Percentiles rank a stretch among this genome's conserved stretches.
These are phyloP conservation scores for Galeruca laticollis DNA, from an alignment of 2,888 invertebrate species.

Conservation along the genomic window DNA sequence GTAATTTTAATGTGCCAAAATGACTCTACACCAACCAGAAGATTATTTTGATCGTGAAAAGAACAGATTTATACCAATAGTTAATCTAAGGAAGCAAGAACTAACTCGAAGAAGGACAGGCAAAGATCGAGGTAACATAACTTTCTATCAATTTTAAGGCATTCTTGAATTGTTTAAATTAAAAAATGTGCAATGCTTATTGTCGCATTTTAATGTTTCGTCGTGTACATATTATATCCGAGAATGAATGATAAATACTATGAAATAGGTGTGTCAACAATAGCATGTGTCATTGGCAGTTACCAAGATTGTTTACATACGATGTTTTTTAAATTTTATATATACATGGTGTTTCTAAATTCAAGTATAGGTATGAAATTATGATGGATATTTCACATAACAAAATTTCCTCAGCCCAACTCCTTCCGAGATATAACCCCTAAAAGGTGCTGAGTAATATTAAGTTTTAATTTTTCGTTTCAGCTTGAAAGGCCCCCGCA, in stretches of 20 bases:
- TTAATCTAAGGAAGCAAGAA: constrained; percentile 17
- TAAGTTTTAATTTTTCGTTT: too few species aligned
- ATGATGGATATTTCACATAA: too few species aligned
- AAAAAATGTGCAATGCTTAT: background rate
- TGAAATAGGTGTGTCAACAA: constrained; percentile 33
- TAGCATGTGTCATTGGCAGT: constrained; percentile 15
- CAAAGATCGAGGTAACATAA: constrained; percentile 20
- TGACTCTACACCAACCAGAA: constrained; percentile 17
- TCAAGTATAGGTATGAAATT: too few species aligned
- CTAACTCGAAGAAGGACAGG: constrained; percentile 16
- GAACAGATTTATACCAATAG: constrained; percentile 20
- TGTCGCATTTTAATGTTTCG: too few species aligned
- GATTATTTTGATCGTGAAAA: constrained; percentile 25
- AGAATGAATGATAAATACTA: background rate
- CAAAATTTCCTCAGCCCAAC: too few species aligned
- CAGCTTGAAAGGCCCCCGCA: too few species aligned
- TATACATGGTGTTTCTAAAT: too few species aligned
- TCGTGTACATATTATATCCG: too few species aligned
- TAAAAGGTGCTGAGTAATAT: too few species aligned
- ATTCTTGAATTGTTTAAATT: too few species aligned
- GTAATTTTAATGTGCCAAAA: constrained; percentile 17
- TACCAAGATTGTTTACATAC: background rate
- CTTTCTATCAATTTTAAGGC: too few species aligned
- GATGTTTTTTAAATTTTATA: background rate
- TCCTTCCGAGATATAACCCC: too few species aligned